A percentile compares a stretch with the other conserved stretches of the same genome.
These are phyloP conservation scores for Prinia subflava DNA, from an alignment of 2,113 vertebrate genomes.

Conservation along the genomic window DNA sequence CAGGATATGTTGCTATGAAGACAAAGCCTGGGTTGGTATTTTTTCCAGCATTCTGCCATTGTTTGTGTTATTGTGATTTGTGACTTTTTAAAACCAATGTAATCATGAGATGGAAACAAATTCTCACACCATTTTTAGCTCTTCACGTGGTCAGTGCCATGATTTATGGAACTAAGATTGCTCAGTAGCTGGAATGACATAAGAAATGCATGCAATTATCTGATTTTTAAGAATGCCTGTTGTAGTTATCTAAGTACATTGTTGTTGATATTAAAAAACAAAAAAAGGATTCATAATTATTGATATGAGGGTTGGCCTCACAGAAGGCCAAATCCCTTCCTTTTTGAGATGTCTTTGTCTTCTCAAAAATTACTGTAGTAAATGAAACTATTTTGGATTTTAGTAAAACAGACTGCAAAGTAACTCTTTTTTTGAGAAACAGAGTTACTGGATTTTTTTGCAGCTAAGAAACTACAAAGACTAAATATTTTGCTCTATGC, in stretches of 20 bases:
- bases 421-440: not conserved
- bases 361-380: not conserved
- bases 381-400: not conserved
- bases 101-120: not conserved
- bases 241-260: not conserved
- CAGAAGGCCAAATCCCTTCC: not conserved
- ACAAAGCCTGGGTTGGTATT: not conserved
- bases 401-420: not conserved
- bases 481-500: not conserved
- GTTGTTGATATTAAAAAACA: not conserved
- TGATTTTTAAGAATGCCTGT: not conserved
- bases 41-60: not conserved
- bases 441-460: not conserved
- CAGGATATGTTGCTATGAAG: not conserved
- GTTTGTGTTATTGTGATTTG: not conserved
- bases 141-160: not conserved
- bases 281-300: not conserved
- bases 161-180: not conserved
- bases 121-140: conserved; percentile 12
- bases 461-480: not conserved
- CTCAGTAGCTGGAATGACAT: not conserved
- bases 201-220: not conserved
- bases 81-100: not conserved
- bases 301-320: not conserved
- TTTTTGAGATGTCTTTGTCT: not conserved